Conservation (phyloP, 2,113 vertebrate species). For the Potamarius usumacintae region DNA sequence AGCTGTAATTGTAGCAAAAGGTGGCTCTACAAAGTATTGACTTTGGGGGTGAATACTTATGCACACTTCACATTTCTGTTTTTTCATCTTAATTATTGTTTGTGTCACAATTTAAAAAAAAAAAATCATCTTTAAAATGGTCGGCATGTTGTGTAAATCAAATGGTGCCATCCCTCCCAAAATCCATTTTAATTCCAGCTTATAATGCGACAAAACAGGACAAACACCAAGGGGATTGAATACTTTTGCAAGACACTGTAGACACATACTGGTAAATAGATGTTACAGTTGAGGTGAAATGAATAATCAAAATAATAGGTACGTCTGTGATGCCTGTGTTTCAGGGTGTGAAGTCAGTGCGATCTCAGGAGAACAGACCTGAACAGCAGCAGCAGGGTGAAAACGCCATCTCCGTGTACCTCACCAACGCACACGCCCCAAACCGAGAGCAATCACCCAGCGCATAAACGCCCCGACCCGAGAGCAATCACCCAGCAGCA, state of each 20-base stretch:
- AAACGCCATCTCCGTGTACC: conserved; percentile 54
- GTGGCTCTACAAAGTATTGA: too few species aligned
- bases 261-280: neutral
- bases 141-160: too few species aligned
- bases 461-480: conserved; percentile 63
- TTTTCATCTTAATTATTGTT: too few species aligned
- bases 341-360: conserved; percentile 82
- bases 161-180: too few species aligned
- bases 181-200: too few species aligned
- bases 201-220: too few species aligned
- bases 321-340: conserved; percentile 61
- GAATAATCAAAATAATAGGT: conserved; percentile 79
- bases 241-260: neutral
- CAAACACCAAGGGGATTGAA: too few species aligned
- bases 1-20: too few species aligned
- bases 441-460: conserved; percentile 79
- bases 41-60: too few species aligned
- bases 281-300: neutral
- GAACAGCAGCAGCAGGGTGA: conserved; percentile 80
- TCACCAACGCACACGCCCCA: conserved; percentile 83
- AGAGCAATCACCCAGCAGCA: conserved; percentile 80
- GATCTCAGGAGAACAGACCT: conserved; percentile 85
- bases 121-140: too few species aligned
- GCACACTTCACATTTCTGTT: too few species aligned
- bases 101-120: too few species aligned